Evolutionary conservation across 2,888 invertebrate species (phyloP).

Genomic region (Cephus spinipes): DNA sequence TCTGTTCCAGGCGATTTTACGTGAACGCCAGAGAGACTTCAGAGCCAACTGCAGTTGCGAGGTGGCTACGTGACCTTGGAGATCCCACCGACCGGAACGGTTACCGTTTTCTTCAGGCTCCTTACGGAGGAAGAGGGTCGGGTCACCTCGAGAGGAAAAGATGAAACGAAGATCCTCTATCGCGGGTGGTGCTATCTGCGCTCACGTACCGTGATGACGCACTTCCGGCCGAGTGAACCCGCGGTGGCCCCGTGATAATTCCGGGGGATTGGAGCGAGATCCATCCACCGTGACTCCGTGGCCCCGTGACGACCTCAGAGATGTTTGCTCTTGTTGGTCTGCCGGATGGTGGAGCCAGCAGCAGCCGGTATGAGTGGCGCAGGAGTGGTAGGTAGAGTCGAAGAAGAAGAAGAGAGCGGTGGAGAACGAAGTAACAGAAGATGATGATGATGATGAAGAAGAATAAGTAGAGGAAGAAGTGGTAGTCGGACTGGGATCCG

Average conservation of each 20-base stretch:
- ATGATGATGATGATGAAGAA: constrained; percentile 10
- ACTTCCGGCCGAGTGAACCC: constrained; percentile 56
- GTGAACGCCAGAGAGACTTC: background rate
- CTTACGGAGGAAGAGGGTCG: background rate
- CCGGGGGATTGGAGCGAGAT: constrained; percentile 51
- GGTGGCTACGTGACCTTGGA: background rate
- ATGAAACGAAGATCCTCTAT: background rate
- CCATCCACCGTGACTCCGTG: constrained; percentile 57
- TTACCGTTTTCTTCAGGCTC: background rate
- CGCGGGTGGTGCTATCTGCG: constrained; percentile 32
- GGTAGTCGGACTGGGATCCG: constrained; percentile 33
- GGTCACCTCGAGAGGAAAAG: background rate
- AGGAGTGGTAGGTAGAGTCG: constrained; percentile 19
- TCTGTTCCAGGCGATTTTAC: background rate
- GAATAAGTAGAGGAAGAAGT: constrained; percentile 24
- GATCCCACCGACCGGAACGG: background rate
- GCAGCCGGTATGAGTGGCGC: constrained; percentile 26
- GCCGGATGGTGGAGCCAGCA: constrained; percentile 39
- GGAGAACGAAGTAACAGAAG: constrained; percentile 13
- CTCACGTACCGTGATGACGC: constrained; percentile 51
- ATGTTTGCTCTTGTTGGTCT: constrained; percentile 62
- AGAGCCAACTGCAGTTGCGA: background rate
- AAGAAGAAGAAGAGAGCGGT: constrained; percentile 13
- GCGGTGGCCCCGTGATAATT: constrained; percentile 54
- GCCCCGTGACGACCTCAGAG: constrained; percentile 61